A percentile compares a stretch with the other conserved stretches of the same genome.
Conservation (phyloP, 2,888 invertebrate species). For the Schizotus pectinicornis region DNA sequence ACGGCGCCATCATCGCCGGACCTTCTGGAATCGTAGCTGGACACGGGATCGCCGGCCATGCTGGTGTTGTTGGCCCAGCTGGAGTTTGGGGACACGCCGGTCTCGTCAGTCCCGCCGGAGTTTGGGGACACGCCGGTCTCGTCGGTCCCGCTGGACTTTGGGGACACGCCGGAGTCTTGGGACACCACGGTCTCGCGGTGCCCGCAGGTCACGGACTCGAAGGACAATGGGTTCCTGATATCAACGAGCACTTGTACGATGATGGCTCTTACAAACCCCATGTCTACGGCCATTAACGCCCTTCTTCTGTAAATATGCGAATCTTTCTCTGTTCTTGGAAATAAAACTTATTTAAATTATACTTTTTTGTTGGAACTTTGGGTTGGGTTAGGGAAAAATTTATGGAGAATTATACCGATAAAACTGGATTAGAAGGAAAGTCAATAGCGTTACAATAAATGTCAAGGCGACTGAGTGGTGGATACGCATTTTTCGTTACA, state of each 20-base stretch:
- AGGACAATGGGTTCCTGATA: slow-evolving; percentile 46
- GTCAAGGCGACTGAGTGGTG: no score
- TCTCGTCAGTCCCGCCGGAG: slow-evolving; percentile 34
- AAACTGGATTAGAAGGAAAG: no score
- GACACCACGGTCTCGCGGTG: slow-evolving; percentile 29
- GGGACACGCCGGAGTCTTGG: background rate
- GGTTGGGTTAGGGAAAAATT: no score
- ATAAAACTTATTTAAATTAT: no score
- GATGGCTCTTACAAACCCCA: slow-evolving; percentile 47
- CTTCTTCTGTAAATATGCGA: no score
- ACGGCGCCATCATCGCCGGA: slow-evolving; percentile 28
- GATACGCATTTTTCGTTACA: no score
- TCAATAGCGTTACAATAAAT: no score
- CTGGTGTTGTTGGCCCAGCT: background rate
- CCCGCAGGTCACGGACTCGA: slow-evolving; percentile 35
- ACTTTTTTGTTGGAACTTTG: no score
- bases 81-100: slow-evolving; percentile 29
- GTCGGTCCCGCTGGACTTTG: no score
- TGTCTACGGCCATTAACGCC: no score
- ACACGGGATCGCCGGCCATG: slow-evolving; percentile 19
- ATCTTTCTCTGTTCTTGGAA: no score
- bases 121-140: slow-evolving; percentile 25
- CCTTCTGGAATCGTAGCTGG: slow-evolving; percentile 35
- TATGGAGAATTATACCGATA: no score
- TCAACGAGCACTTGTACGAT: slow-evolving; percentile 46